Percentiles rank a stretch among this genome's conserved stretches.
phyloP scores from a whole-genome alignment of 2,888 invertebrate genomes.

The Teleiodes luculella region DNA sequence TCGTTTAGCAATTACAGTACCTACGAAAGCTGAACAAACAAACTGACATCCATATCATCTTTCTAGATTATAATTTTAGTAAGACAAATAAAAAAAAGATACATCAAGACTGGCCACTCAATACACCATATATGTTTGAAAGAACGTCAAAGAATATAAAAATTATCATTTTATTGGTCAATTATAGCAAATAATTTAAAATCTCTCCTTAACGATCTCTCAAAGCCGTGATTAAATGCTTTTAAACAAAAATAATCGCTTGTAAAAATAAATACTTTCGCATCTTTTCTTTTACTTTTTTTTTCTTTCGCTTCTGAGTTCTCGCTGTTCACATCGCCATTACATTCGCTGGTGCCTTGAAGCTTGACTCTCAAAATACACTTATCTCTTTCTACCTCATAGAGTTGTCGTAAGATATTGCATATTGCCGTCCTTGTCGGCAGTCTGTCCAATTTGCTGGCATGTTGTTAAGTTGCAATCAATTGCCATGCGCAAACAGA shows the following conservation, averaged over 20 bases:
- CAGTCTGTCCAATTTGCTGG: constrained; percentile 69
- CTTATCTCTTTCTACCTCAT: constrained; percentile 34
- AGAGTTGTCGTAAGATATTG: not conserved
- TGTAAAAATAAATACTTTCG: constrained; percentile 57
- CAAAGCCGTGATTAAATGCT: constrained; percentile 57
- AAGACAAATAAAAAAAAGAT: not conserved
- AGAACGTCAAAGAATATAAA: constrained; percentile 49
- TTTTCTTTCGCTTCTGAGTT: constrained; percentile 37
- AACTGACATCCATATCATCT: too few relatives aligned
- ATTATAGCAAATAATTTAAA: constrained; percentile 65
- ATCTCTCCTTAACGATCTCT: constrained; percentile 46
- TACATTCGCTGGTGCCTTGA: constrained; percentile 37
- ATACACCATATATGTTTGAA: not conserved
- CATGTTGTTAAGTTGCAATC: constrained; percentile 78
- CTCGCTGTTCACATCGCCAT: constrained; percentile 48
- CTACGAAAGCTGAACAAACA: too few relatives aligned
- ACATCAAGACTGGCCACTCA: not conserved
- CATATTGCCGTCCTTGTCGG: constrained; percentile 40
- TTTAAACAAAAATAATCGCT: constrained; percentile 65
- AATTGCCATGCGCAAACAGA: constrained; percentile 79
- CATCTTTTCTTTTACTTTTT: not conserved
- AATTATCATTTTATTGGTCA: constrained; percentile 65
- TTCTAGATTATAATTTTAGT: too few relatives aligned
- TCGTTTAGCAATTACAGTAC: too few relatives aligned
- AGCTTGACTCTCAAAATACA: constrained; percentile 20